phyloP scores from a whole-genome alignment of 2,113 vertebrate genomes.

The Erpornis zantholeuca region DNA sequence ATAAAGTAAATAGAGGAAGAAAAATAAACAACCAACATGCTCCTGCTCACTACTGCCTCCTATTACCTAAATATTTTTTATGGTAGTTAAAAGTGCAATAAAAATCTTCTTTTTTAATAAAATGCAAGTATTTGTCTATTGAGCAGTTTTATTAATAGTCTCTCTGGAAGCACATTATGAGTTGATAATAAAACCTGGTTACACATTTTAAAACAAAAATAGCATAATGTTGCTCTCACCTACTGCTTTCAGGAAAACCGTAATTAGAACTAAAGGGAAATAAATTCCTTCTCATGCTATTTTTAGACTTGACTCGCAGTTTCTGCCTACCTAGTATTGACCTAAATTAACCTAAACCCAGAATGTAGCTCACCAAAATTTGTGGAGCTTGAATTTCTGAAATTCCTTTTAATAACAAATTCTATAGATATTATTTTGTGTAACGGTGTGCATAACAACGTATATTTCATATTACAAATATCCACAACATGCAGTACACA shows the following conservation, averaged over 20 bases:
- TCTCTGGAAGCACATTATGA: background rate
- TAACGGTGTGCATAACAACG: background rate
- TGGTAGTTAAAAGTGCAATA: background rate
- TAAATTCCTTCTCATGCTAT: background rate
- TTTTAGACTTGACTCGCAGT: background rate
- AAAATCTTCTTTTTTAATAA: background rate
- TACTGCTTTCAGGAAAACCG: background rate
- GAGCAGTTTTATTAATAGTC: background rate
- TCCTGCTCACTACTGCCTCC: background rate
- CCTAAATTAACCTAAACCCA: background rate
- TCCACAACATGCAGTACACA: rapidly evolving
- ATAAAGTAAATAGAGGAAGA: background rate
- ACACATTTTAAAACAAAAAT: background rate
- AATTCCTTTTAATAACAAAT: background rate
- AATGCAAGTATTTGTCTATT: background rate
- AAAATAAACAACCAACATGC: background rate
- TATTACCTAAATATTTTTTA: background rate
- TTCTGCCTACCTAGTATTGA: background rate
- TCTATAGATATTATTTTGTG: background rate
- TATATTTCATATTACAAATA: background rate
- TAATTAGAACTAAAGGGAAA: background rate
- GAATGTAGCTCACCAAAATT: background rate
- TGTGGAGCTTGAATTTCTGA: background rate
- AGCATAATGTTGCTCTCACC: background rate
- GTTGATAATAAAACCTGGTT: background rate